A percentile compares a stretch with the other conserved stretches of the same genome.
Evolutionary conservation across 2,797 vertebrate species (phyloP).

Genomic region (Sebastes miniatus): DNA sequence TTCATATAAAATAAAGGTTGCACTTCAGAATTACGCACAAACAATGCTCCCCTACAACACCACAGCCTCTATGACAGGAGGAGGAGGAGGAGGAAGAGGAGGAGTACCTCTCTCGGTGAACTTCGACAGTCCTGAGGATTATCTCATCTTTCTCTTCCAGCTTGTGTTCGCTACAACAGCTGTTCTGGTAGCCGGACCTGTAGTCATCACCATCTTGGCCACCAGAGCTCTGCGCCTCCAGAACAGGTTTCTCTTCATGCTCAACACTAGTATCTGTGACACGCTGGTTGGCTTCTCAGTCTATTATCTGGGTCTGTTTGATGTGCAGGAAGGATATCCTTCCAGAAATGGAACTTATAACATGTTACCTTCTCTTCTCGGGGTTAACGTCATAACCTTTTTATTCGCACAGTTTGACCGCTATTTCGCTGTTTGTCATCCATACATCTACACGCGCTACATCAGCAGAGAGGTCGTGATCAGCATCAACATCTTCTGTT

Average conservation of each 20-base stretch:
- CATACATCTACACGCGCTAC: constrained; percentile 61
- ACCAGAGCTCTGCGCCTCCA: constrained; percentile 67
- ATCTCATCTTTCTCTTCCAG: constrained; percentile 76
- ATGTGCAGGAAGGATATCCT: constrained; percentile 71
- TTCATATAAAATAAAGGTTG: neutral
- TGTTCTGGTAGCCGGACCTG: constrained; percentile 65
- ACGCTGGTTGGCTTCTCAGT: constrained; percentile 60
- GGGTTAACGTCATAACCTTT: constrained; percentile 67
- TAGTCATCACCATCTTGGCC: constrained; percentile 64
- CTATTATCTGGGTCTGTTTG: constrained; percentile 64
- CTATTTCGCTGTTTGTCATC: constrained; percentile 62
- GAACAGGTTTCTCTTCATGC: constrained; percentile 83
- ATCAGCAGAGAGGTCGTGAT: constrained; percentile 58
- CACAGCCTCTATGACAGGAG: constrained; percentile 17
- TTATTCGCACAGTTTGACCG: constrained; percentile 69
- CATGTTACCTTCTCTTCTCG: constrained; percentile 43
- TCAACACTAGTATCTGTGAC: constrained; percentile 78
- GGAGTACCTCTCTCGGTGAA: constrained; percentile 65
- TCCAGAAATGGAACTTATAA: constrained; percentile 49
- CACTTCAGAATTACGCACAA: neutral
- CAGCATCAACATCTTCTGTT: constrained; percentile 65
- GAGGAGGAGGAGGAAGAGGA: neutral
- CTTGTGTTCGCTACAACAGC: constrained; percentile 71
- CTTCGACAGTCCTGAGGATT: constrained; percentile 73
- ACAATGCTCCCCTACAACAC: constrained; percentile 51